Evolutionary conservation across 2,888 invertebrate species (phyloP).

Genomic region (Axea sp.): DNA sequence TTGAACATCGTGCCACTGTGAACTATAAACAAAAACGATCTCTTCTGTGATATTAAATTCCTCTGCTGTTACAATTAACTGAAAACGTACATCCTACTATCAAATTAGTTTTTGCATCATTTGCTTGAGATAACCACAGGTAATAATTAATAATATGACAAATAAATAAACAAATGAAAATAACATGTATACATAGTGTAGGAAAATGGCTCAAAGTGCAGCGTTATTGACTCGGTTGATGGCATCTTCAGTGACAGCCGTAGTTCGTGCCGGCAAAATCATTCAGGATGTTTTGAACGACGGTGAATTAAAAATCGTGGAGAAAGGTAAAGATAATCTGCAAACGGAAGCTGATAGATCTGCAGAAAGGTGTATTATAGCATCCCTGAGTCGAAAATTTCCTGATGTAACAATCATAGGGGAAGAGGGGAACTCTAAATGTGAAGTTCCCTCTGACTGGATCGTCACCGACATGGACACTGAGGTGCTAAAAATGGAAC

Average conservation of each 20-base stretch:
- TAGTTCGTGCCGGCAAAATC: constrained; percentile 91
- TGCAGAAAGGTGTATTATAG: constrained; percentile 95
- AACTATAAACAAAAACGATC: too few relatives aligned
- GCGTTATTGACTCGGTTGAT: constrained; percentile 86
- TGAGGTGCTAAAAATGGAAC: constrained; percentile 83
- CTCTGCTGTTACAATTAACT: neutral
- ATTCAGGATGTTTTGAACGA: constrained; percentile 93
- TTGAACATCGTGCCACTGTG: too few relatives aligned
- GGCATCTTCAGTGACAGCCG: constrained; percentile 89
- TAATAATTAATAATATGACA: neutral
- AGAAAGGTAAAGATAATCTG: constrained; percentile 96
- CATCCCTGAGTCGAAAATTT: constrained; percentile 90
- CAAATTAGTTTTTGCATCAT: neutral
- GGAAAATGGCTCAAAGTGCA: constrained; percentile 83
- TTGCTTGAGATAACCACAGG: neutral
- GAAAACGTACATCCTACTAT: neutral
- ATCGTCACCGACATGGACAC: constrained; percentile 86
- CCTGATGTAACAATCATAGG: constrained; percentile 92
- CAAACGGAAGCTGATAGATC: constrained; percentile 99
- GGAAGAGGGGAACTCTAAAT: constrained; percentile 89
- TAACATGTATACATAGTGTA: too few relatives aligned
- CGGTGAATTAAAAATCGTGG: constrained; percentile 94
- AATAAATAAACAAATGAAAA: neutral
- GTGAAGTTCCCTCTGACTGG: constrained; percentile 87
- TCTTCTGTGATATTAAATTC: too few relatives aligned